A percentile compares a stretch with the other conserved stretches of the same genome.
phyloP scores from a whole-genome alignment of 2,797 vertebrate species.

The Triplophysa bombifrons region DNA sequence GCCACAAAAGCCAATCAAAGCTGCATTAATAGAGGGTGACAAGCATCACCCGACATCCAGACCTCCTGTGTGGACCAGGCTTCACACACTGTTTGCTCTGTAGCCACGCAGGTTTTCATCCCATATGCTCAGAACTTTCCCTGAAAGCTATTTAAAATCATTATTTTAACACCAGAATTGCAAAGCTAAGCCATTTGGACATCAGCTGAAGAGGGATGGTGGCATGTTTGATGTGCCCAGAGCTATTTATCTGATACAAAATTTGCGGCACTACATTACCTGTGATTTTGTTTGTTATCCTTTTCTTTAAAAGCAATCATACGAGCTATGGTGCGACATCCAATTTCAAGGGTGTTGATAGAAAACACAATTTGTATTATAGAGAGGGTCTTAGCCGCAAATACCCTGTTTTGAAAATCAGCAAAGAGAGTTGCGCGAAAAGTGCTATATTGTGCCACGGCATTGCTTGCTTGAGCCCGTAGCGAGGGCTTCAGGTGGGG shows the following conservation, averaged over 20 bases:
- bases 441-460: slow-evolving; percentile 66
- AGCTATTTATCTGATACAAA: background rate
- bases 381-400: slow-evolving; percentile 66
- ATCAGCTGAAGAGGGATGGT: background rate
- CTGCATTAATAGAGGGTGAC: slow-evolving; percentile 87
- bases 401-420: slow-evolving; percentile 64
- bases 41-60: slow-evolving; percentile 82
- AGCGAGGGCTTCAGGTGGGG: slow-evolving; percentile 78
- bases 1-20: slow-evolving; percentile 91
- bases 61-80: slow-evolving; percentile 68
- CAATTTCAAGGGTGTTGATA: slow-evolving; percentile 73
- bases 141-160: background rate
- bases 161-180: background rate
- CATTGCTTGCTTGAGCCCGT: slow-evolving; percentile 66
- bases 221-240: background rate
- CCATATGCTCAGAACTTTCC: background rate
- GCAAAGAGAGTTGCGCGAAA: slow-evolving; percentile 64
- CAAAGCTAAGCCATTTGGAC: background rate
- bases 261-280: background rate
- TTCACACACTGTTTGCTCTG: slow-evolving; percentile 65
- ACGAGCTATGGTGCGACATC: slow-evolving; percentile 67
- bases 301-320: slow-evolving; percentile 57
- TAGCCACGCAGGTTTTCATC: slow-evolving; percentile 39
- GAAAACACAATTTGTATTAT: slow-evolving; percentile 79
- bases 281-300: slow-evolving; percentile 63